Evolutionary conservation across 2,797 vertebrate genomes (phyloP).

Genomic region (Chelmon rostratus): DNA sequence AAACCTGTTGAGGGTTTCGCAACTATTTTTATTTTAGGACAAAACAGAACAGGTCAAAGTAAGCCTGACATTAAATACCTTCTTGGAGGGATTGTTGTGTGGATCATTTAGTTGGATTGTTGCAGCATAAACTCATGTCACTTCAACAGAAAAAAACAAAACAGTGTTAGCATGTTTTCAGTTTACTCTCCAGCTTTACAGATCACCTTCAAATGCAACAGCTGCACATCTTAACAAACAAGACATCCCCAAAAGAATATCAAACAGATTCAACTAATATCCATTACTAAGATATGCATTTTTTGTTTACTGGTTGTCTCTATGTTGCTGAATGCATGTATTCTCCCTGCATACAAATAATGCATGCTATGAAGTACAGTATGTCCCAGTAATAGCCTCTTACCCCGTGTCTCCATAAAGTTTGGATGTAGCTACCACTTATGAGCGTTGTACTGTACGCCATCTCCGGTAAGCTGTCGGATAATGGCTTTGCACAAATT

Average conservation of each 20-base stretch:
- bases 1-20: background rate
- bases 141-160: background rate
- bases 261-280: background rate
- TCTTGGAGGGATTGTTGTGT: background rate
- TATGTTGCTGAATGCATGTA: background rate
- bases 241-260: background rate
- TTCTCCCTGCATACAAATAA: background rate
- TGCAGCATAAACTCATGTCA: background rate
- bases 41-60: background rate
- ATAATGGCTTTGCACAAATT: conserved; percentile 17
- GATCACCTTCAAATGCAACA: background rate
- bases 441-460: background rate
- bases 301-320: background rate
- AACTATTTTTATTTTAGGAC: background rate
- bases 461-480: background rate
- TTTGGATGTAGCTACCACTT: background rate
- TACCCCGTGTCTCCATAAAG: background rate
- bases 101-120: background rate
- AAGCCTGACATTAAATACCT: background rate
- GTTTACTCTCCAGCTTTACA: background rate
- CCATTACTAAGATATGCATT: background rate
- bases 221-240: background rate
- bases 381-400: background rate
- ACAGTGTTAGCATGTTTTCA: background rate
- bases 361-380: background rate